Conservation (phyloP, 2,888 invertebrate genomes). For the Mycalesis mineus region DNA sequence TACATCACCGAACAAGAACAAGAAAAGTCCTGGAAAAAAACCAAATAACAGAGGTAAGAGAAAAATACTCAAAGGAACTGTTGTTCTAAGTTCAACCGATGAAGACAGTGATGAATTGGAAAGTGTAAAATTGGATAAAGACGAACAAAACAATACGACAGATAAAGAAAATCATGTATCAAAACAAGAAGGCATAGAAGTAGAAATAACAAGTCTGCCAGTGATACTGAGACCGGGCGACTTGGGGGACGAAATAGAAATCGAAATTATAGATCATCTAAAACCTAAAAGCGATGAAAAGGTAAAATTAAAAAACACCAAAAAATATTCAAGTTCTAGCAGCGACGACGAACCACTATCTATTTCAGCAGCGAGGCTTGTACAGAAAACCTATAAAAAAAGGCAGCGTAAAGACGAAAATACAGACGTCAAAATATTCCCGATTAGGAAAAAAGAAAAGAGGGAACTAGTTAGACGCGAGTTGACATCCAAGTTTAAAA, state of each 20-base stretch:
- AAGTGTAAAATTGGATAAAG: neutral
- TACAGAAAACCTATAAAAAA: neutral
- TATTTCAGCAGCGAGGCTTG: neutral
- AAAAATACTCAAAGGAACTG: neutral
- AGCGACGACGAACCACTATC: neutral
- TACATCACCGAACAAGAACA: constrained; percentile 3
- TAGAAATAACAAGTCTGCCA: constrained; percentile 32
- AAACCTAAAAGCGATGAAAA: too few species aligned
- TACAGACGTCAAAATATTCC: neutral
- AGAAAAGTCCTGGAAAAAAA: constrained; percentile 21
- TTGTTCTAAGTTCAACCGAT: too few species aligned
- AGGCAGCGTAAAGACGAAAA: neutral
- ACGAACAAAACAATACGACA: neutral
- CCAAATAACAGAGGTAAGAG: neutral
- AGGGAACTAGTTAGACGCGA: constrained; percentile 37
- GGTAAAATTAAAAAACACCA: neutral
- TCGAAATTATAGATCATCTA: constrained; percentile 25
- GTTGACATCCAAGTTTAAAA: constrained; percentile 46
- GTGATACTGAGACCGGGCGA: constrained; percentile 30
- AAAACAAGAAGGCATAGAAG: neutral
- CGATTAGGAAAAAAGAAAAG: constrained; percentile 28
- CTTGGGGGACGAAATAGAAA: constrained; percentile 39
- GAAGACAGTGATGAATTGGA: neutral
- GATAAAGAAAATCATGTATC: neutral
- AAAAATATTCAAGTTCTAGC: neutral